These are phyloP conservation scores for Ernsta delagoae DNA, from an alignment of 2,888 invertebrate genomes.

Conservation along the genomic window DNA sequence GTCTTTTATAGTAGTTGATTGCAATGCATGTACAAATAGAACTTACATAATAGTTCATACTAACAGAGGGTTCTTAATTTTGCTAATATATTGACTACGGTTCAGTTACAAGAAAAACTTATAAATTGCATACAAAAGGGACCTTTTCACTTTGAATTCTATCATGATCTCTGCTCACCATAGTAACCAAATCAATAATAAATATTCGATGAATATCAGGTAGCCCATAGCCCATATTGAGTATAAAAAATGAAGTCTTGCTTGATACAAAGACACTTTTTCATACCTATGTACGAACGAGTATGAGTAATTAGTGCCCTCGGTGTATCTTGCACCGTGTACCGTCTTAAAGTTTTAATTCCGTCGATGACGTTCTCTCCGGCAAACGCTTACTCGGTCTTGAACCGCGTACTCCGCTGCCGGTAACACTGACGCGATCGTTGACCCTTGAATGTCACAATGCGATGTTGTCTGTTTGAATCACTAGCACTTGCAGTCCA, in stretches of 20 bases:
- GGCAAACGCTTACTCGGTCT: constrained; percentile 54
- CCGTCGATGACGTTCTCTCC: constrained; percentile 67
- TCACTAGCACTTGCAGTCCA: constrained; percentile 46
- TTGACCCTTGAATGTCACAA: constrained; percentile 73
- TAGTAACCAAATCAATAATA: not conserved
- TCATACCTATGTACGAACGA: constrained; percentile 2
- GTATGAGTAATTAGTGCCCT: constrained; percentile 45
- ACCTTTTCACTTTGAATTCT: no score
- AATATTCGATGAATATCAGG: not conserved
- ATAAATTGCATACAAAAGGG: no score
- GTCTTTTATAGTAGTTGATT: not conserved
- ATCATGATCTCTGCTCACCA: not conserved
- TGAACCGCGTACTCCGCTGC: constrained; percentile 56
- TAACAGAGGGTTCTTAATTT: not conserved
- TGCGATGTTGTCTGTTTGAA: constrained; percentile 64
- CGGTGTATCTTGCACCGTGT: constrained; percentile 54
- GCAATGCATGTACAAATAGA: not conserved
- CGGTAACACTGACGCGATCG: constrained; percentile 60
- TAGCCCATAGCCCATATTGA: not conserved
- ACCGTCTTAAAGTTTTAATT: constrained; percentile 69
- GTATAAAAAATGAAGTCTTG: not conserved
- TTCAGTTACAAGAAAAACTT: no score
- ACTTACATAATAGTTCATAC: not conserved
- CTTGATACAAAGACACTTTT: constrained; percentile 1
- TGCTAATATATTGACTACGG: not conserved